Base-by-base conservation (phyloP, 2,888 invertebrate genomes). In the Apomyelois bistriatella region DNA sequence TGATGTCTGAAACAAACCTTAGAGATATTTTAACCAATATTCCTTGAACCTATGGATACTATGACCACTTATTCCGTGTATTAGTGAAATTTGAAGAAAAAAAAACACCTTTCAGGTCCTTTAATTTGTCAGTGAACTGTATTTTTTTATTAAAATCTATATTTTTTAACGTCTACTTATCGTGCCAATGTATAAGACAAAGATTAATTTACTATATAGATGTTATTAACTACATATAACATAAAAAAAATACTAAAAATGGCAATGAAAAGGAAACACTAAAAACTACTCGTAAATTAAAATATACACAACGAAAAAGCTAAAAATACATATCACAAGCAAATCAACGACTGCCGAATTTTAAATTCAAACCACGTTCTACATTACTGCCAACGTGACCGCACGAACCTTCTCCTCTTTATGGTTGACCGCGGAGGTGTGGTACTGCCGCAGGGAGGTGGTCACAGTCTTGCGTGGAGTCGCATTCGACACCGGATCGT, bases 321-420 rank as follows among this genome's bases (percentile, higher is more conserved):
- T 2, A 40, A 8, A 16, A 40, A 30, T 30, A 43, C 43, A 43
- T 17, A 6, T 12, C 17, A 38, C 48, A 12, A 48, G 37, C 48
- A 48, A 48, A 38, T 48, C 22, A 38, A 48, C 38, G 37, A 38
- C 28, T 10, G 43, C 12, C 32, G 32, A 32, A 32, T 22, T 10
- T 22, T 0, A 38, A 37, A 40, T 43, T 48, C 15, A 53, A 51
- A 49, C 49, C 49, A 48, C 40, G 10, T 40, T 16, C 40, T 15
- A 47, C 56, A 40, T 53, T 55, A 36, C 30, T 53, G 51, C 32
- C 13, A 43, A 50, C 37, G 16, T 35, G 42, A 8, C 32, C 37
- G 52, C 58, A 74, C 79, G 58, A 72, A 86, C 86, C 86, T 85
- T 76, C 56, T 85, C 79, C 54, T 86, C 78, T 53, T 75, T 76